A percentile compares a stretch with the other conserved stretches of the same genome.
Evolutionary conservation across 2,797 vertebrate genomes (phyloP).

Genomic region (Rhinichthys osculus): DNA sequence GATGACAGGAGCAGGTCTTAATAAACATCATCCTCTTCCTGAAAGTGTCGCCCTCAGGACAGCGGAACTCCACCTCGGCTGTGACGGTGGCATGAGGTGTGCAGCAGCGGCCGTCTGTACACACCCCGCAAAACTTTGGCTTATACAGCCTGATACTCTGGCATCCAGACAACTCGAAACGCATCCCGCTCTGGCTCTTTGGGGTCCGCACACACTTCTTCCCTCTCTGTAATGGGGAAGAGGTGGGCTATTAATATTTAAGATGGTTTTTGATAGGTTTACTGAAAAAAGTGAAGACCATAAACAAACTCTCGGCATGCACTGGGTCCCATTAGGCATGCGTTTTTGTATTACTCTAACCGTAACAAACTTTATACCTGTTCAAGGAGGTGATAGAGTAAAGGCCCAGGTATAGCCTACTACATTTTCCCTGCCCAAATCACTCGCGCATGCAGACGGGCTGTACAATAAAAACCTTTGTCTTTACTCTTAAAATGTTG

Average conservation of each 20-base stretch:
- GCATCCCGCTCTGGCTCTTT: conserved; percentile 70
- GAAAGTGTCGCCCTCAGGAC: conserved; percentile 82
- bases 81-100: conserved; percentile 76
- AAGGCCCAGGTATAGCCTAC: background rate
- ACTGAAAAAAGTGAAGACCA: background rate
- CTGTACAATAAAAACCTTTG: background rate
- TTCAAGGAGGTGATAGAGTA: background rate
- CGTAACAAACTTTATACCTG: background rate
- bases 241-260: background rate
- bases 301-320: background rate
- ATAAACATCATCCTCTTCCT: conserved; percentile 85
- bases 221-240: conserved; percentile 71
- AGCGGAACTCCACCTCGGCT: conserved; percentile 77
- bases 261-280: background rate
- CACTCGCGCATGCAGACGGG: background rate
- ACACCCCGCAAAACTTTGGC: conserved; percentile 82
- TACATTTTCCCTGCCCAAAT: background rate
- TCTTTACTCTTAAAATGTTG: background rate
- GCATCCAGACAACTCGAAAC: conserved; percentile 81
- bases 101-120: conserved; percentile 81
- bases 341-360: background rate
- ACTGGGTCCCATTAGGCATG: background rate
- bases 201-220: conserved; percentile 80
- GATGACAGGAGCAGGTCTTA: conserved; percentile 82
- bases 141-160: conserved; percentile 74